Percentiles rank a stretch among this genome's conserved stretches.
Conservation (phyloP, 2,797 vertebrate species). For the Melanotaenia maccullochi region DNA sequence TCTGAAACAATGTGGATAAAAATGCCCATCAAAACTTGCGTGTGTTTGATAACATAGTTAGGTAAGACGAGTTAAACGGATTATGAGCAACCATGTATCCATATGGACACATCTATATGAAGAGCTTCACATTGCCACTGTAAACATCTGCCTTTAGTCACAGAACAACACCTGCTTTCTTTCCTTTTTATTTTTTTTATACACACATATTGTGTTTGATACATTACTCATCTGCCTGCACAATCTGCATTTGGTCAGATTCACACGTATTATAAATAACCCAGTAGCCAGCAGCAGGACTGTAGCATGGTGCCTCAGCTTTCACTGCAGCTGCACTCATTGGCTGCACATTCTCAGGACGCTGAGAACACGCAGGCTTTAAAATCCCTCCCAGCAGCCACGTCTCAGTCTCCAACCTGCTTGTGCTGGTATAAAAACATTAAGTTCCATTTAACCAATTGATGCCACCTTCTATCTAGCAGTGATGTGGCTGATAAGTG, state of each 20-base stretch:
- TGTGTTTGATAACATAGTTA: conserved; percentile 7
- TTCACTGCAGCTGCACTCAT: conserved; percentile 53
- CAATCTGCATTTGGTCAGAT: conserved; percentile 82
- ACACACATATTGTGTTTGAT: conserved; percentile 65
- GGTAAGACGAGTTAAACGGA: not conserved
- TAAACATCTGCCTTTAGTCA: conserved; percentile 75
- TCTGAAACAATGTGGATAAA: conserved; percentile 36
- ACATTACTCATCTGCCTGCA: conserved; percentile 78
- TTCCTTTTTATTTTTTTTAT: conserved; percentile 5
- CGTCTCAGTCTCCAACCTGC: conserved; percentile 59
- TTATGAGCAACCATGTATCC: conserved; percentile 25
- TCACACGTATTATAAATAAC: conserved; percentile 81
- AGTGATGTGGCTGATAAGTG: conserved; percentile 39
- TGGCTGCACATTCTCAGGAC: conserved; percentile 49
- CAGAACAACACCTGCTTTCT: conserved; percentile 72
- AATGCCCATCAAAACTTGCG: conserved; percentile 10
- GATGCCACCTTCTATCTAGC: conserved; percentile 34
- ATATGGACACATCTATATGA: conserved; percentile 38
- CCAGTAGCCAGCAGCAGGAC: conserved; percentile 58
- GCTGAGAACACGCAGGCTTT: conserved; percentile 55
- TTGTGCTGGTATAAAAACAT: conserved; percentile 15
- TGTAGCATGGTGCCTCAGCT: conserved; percentile 50
- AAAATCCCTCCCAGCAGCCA: conserved; percentile 60
- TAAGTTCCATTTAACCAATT: conserved; percentile 22
- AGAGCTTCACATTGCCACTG: conserved; percentile 42